phyloP scores from a whole-genome alignment of 2,797 vertebrate species.

The Hybognathus amarus region DNA sequence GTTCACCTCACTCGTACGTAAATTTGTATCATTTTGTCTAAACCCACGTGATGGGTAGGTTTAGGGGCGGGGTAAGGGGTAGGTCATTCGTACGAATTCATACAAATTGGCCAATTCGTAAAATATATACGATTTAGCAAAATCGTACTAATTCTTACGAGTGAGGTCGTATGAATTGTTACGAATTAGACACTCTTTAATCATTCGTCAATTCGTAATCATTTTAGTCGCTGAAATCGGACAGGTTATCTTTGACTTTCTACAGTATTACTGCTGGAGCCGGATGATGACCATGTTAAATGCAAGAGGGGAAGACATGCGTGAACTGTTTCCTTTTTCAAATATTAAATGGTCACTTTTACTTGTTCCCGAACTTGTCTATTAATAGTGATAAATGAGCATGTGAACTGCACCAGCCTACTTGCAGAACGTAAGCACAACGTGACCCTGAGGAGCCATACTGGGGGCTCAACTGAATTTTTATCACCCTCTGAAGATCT shows the following conservation, averaged over 20 bases:
- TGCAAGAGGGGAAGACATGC: background rate
- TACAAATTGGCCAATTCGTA: too few relatives aligned
- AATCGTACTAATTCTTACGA: too few relatives aligned
- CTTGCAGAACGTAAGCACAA: slow-evolving; percentile 32
- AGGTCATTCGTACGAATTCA: too few relatives aligned
- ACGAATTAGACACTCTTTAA: too few relatives aligned
- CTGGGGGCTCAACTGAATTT: slow-evolving; percentile 42
- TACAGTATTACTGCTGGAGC: background rate
- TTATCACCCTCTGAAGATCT: slow-evolving; percentile 49
- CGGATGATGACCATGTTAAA: background rate
- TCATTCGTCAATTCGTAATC: too few relatives aligned
- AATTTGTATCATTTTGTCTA: too few relatives aligned
- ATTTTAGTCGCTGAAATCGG: too few relatives aligned
- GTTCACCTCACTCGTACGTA: too few relatives aligned
- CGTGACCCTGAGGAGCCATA: slow-evolving; percentile 36
- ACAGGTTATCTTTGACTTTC: background rate
- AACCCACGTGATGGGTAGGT: too few relatives aligned
- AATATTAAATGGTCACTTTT: slow-evolving; percentile 23
- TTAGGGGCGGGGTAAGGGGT: too few relatives aligned
- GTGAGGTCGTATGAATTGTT: too few relatives aligned
- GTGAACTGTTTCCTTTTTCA: background rate
- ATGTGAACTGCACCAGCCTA: slow-evolving; percentile 26
- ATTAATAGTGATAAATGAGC: slow-evolving; percentile 43
- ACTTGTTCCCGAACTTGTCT: slow-evolving; percentile 5
- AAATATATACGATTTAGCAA: too few relatives aligned